These are phyloP conservation scores for Euwallacea fornicatus DNA, from an alignment of 1,140 invertebrate genomes.

Conservation along the genomic window DNA sequence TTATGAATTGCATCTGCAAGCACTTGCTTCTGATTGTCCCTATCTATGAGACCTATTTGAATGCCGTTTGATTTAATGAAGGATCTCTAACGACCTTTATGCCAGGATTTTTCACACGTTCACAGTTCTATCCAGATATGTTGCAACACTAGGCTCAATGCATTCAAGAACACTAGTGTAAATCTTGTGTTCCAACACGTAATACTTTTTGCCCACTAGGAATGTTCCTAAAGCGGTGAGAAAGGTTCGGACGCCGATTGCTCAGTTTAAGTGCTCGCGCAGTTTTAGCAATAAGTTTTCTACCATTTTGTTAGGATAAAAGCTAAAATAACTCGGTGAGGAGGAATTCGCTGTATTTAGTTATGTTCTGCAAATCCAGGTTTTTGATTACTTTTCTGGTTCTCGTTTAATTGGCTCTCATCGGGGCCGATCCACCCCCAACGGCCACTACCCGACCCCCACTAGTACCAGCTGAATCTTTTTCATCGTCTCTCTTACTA, in stretches of 20 bases:
- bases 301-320: constrained; percentile 94
- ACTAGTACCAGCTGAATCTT: not conserved
- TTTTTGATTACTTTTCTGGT: constrained; percentile 36
- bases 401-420: constrained; percentile 36
- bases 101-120: constrained; percentile 57
- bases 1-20: constrained; percentile 62
- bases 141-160: constrained; percentile 66
- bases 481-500: not conserved
- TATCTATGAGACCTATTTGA: constrained; percentile 35
- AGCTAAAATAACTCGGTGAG: constrained; percentile 69
- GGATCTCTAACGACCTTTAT: constrained; percentile 46
- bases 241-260: constrained; percentile 85
- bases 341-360: too few species aligned
- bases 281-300: constrained; percentile 84
- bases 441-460: not conserved
- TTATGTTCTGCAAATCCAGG: not conserved
- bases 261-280: too few species aligned
- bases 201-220: constrained; percentile 87
- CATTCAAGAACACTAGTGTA: constrained; percentile 70
- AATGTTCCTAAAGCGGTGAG: constrained; percentile 75
- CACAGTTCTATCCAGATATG: constrained; percentile 69
- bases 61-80: constrained; percentile 1
- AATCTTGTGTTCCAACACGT: constrained; percentile 87
- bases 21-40: constrained; percentile 57
- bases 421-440: not conserved